Evolutionary conservation across 2,797 vertebrate genomes (phyloP), one percentile per base, ranked within the genome.

Genomic region (Cynopterus sphinx): DNA sequence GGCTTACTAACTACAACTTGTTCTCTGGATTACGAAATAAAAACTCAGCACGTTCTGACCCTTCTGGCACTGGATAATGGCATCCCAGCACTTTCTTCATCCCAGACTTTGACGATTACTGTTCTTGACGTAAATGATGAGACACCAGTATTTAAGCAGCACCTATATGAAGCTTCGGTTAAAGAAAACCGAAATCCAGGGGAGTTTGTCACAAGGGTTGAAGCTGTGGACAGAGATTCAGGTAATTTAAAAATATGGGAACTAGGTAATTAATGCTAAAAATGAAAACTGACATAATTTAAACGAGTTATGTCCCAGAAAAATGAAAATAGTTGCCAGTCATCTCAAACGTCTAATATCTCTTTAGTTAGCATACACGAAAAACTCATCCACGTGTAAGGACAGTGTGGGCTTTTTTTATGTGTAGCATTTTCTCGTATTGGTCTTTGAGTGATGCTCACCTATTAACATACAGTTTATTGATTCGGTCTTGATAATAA

Each of bases 61-160:
- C 55, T 99, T 26, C 75, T 98, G 57, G 99, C 99, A 0, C 83
- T 98, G 36, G 99, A 99, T 98, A 98, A 95, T 0, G 99, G 99
- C 77, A 85, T 28, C 8, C 99, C 99, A 0, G 75, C 98, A 9
- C 99, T 99, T 22, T 99, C 99, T 6, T 98, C 99, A 78, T 99
- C 98, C 0, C 99, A 99, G 98, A 99, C 98, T 33, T 97, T 99
- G 97, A 99, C 98, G 0, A 74, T 99, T 65, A 65, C 97, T 92
- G 98, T 99, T 92, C 97, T 98, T 59, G 99, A 99, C 49, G 98
- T 99, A 43, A 99, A 99, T 67, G 99, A 99, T 74, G 99, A 99
- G 92, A 79, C 96, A 0, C 99, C 99, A 0, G 3, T 98, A 68
- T 99, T 99, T 98, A 97, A 97, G 78, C 98, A 98, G 95, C 94